phyloP scores from a whole-genome alignment of 2,888 invertebrate species.

The Leptopilina myrica region DNA sequence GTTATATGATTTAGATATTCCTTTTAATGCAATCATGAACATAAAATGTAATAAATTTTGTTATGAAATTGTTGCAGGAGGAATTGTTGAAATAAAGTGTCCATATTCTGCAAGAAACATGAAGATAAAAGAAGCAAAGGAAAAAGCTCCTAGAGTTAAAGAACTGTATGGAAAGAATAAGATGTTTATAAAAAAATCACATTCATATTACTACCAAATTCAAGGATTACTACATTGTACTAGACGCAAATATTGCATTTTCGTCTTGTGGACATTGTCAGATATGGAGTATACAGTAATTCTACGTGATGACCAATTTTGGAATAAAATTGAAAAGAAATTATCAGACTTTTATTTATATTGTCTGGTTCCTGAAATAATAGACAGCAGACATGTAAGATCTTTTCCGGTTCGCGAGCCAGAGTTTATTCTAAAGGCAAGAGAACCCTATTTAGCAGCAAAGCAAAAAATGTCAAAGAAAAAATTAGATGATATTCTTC shows the following conservation, averaged over 20 bases:
- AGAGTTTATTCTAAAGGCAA: conserved; percentile 42
- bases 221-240: conserved; percentile 41
- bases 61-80: neutral
- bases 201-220: conserved; percentile 35
- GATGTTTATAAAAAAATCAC: neutral
- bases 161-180: neutral
- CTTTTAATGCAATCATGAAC: neutral
- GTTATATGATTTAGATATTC: neutral
- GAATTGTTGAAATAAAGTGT: neutral
- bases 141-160: neutral
- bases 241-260: conserved; percentile 26
- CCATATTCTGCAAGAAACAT: neutral
- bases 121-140: neutral
- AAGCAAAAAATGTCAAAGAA: neutral
- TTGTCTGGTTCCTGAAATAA: conserved; percentile 47
- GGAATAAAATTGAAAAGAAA: conserved; percentile 26
- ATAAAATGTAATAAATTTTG: neutral
- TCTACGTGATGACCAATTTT: conserved; percentile 37
- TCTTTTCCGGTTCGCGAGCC: conserved; percentile 39
- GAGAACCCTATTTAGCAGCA: neutral
- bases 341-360: neutral
- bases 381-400: conserved; percentile 10
- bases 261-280: conserved; percentile 33
- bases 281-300: conserved; percentile 2
- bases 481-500: neutral